Percentiles rank a stretch among this genome's conserved stretches.
Evolutionary conservation across 1,140 invertebrate species (phyloP).

Genomic region (Drosophila nebulosa): DNA sequence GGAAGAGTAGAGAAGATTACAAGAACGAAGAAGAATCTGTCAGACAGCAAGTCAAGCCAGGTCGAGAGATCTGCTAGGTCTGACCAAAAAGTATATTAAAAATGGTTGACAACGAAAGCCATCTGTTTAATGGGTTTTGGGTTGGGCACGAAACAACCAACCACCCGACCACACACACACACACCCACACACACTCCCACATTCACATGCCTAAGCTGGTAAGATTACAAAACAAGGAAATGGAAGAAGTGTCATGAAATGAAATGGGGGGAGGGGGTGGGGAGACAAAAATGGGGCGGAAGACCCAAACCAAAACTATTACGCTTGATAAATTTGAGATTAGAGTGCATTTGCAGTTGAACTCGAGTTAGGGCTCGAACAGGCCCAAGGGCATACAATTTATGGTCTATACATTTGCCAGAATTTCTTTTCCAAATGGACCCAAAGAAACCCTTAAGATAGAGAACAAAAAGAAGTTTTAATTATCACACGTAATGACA

Average conservation of each 20-base stretch:
- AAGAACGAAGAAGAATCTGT: conserved; percentile 40
- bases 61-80: conserved; percentile 21
- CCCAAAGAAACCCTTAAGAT: neutral
- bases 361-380: conserved; percentile 23
- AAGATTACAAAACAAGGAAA: conserved; percentile 65
- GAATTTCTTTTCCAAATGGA: conserved; percentile 46
- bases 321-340: conserved; percentile 79
- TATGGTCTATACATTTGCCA: conserved; percentile 70
- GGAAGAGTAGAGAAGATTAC: conserved; percentile 11
- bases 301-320: conserved; percentile 54
- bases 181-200: conserved; percentile 26
- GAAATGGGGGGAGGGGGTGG: conserved; percentile 20
- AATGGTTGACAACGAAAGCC: conserved; percentile 71
- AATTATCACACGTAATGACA: conserved; percentile 80
- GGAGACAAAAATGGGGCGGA: conserved; percentile 10
- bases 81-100: conserved; percentile 43
- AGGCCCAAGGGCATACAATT: conserved; percentile 63
- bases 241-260: neutral
- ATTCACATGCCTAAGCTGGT: conserved; percentile 48
- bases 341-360: conserved; percentile 78
- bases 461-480: conserved; percentile 54
- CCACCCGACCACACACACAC: conserved; percentile 22
- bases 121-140: conserved; percentile 72
- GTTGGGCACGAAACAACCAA: conserved; percentile 7
- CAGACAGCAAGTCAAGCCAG: conserved; percentile 23